Percentiles rank a stretch among this genome's conserved stretches.
Conservation (phyloP, 2,888 invertebrate species). For the Plagodis pulveraria region DNA sequence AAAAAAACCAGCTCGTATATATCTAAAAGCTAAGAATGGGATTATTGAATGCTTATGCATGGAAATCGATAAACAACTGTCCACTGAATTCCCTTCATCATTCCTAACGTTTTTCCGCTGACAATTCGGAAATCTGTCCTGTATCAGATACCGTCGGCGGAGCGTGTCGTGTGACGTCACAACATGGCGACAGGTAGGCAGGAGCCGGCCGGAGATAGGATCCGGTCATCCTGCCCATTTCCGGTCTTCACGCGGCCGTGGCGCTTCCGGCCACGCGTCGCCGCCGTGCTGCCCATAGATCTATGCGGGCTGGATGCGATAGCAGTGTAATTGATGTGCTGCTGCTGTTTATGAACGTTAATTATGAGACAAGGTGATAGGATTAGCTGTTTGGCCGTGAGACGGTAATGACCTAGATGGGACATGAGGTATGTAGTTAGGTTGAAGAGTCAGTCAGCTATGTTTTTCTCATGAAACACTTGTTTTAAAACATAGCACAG, state of each 20-base stretch:
- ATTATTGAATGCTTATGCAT: too few species aligned
- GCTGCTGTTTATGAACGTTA: constrained; percentile 23
- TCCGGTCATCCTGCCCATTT: constrained; percentile 85
- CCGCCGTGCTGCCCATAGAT: constrained; percentile 64
- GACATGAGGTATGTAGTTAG: background rate
- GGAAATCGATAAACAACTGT: too few species aligned
- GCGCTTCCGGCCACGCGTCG: constrained; percentile 84
- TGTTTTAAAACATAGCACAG: too few species aligned
- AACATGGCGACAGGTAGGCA: constrained; percentile 80
- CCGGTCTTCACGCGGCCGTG: constrained; percentile 85
- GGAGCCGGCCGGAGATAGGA: constrained; percentile 80
- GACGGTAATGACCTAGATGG: constrained; percentile 2
- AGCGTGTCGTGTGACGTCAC: constrained; percentile 70
- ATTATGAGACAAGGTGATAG: constrained; percentile 15
- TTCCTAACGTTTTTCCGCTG: constrained; percentile 23
- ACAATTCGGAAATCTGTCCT: constrained; percentile 38
- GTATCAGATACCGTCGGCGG: constrained; percentile 34
- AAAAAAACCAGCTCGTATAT: too few species aligned
- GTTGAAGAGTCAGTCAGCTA: background rate
- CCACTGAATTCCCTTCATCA: constrained; percentile 8
- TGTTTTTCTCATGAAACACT: too few species aligned
- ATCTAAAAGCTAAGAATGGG: too few species aligned
- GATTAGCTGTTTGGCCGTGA: constrained; percentile 9
- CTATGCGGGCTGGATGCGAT: constrained; percentile 61
- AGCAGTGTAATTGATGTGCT: constrained; percentile 28